Base-by-base conservation (phyloP, 2,888 invertebrate species). In the Beris chalybata region DNA sequence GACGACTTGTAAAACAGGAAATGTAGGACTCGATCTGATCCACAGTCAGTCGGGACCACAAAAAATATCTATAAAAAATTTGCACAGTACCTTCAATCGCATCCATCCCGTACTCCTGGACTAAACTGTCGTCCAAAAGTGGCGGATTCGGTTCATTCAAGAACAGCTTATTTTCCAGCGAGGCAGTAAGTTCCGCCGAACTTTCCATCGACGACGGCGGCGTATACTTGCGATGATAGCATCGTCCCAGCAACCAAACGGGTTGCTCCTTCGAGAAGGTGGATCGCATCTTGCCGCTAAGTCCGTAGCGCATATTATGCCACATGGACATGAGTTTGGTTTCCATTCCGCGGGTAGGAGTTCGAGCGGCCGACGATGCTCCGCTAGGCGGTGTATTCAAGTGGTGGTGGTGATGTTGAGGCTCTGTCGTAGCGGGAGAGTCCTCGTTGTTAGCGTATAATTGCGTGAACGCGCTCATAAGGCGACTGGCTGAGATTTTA, bases 231-330 rank as follows among this genome's bases (percentile, higher is more conserved):
- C 90, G 85, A 76, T 91, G 90, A 76, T 95, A 95, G 76, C 91
- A 91, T 66, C 88, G 85, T 0, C 95, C 95, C 32, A 95, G 81
- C 30, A 95, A 79, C 89, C 92, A 94, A 4, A 95, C 92, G 0
- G 94, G 93, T 70, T 91, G 91, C 81, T 93, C 93, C 81, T 91
- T 91, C 0, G 91, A 92, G 74, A 90, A 89, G 73, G 86, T 87
- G 1, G 89, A 87, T 72, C 87, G 86, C 70, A 92, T 82, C 81
- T 93, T 93, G 0, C 90, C 86, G 64, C 89, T 87, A 90, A 91
- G 92, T 83, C 90, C 93, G 81, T 93, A 93, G 83, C 93, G 93
- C 67, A 95, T 88, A 80, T 94, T 94, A 79, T 94, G 93, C 93
- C 93, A 94, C 87, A 93, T 91, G 48, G 93, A 92, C 75, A 92